Evolutionary conservation across 2,113 vertebrate species (phyloP), one percentile per base, ranked within the genome.

Genomic region (Cyanocitta stelleri): DNA sequence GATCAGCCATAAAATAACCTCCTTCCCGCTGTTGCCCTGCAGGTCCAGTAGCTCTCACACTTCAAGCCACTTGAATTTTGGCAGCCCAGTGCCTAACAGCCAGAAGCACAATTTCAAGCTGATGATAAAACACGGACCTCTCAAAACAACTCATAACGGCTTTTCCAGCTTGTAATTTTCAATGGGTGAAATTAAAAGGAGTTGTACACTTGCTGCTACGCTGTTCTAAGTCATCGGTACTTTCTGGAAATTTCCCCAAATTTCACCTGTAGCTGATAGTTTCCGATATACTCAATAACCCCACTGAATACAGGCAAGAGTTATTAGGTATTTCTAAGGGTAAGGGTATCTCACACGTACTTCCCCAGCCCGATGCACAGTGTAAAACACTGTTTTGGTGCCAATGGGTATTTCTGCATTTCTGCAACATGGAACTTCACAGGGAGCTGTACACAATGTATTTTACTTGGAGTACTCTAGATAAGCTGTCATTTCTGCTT

Each of bases 1-100:
- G 81, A 83, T 73, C 75, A 91, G 68, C 69, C 66, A 20, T 92
- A 76, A 94, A 97, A 89, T 84, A 97, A 94, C 76, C 88, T 89
- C 48, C 17, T 69, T 81, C 86, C 79, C n/a, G 23, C 73, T 94
- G 84, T 71, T 93, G 52, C 85, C 95, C 77, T 86, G 44, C 54
- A 90, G 89, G 92, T 76, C 91, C 80, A 78, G 90, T 86, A 92
- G 37, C 95, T 97, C 77, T 83, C 83, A 58, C 85, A 79, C 87
- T 89, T 79, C 68, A 89, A 91, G 72, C 80, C 63, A 88, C 94
- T 75, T 93, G 94, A 96, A 97, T 93, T 94, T 96, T 97, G 95
- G 95, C 95, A 94, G 96, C 74, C 89, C 81, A 39, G 79, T 64
- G 71, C 85, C 71, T 90, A 94, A 90, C 72, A 97, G 86, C 68